A percentile compares a stretch with the other conserved stretches of the same genome.
These are phyloP conservation scores for Arnoldichthys spilopterus DNA, from an alignment of 2,797 vertebrate species.

Conservation along the genomic window DNA sequence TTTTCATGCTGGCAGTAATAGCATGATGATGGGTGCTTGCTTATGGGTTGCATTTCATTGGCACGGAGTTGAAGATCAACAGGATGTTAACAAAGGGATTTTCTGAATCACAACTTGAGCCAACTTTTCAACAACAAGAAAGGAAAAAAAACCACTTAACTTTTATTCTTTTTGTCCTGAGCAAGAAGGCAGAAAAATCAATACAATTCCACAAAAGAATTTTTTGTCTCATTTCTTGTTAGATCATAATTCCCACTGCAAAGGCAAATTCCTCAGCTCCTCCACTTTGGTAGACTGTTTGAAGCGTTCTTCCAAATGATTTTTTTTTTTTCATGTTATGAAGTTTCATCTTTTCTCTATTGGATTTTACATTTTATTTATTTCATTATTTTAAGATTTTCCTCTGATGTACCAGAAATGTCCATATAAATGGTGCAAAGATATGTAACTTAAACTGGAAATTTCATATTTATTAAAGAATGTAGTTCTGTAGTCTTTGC, in stretches of 20 bases:
- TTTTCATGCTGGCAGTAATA: slow-evolving; percentile 1
- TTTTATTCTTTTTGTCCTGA: slow-evolving; percentile 24
- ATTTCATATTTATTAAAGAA: slow-evolving; percentile 29
- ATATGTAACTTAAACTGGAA: background rate
- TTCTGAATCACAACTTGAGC: slow-evolving; percentile 47
- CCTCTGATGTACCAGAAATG: slow-evolving; percentile 58
- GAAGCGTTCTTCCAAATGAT: slow-evolving; percentile 73
- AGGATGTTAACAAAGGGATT: slow-evolving; percentile 23
- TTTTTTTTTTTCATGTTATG: slow-evolving; percentile 68
- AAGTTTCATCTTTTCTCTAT: slow-evolving; percentile 71
- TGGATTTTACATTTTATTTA: slow-evolving; percentile 67
- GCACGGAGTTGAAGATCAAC: slow-evolving; percentile 1
- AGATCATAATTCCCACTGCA: slow-evolving; percentile 72
- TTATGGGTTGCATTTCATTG: slow-evolving; percentile 10
- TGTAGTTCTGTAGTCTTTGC: slow-evolving; percentile 4
- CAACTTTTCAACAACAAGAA: slow-evolving; percentile 56
- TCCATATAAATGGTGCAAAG: slow-evolving; percentile 56
- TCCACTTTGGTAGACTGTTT: slow-evolving; percentile 65
- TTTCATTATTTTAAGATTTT: slow-evolving; percentile 70
- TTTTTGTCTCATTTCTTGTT: slow-evolving; percentile 49
- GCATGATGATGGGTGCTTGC: background rate
- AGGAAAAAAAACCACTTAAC: slow-evolving; percentile 9
- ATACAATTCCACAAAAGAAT: slow-evolving; percentile 54
- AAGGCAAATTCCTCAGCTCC: slow-evolving; percentile 66
- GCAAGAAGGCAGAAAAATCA: slow-evolving; percentile 48